Evolutionary conservation across 2,888 invertebrate species (phyloP).

Genomic region (Drosophila tanythrix): DNA sequence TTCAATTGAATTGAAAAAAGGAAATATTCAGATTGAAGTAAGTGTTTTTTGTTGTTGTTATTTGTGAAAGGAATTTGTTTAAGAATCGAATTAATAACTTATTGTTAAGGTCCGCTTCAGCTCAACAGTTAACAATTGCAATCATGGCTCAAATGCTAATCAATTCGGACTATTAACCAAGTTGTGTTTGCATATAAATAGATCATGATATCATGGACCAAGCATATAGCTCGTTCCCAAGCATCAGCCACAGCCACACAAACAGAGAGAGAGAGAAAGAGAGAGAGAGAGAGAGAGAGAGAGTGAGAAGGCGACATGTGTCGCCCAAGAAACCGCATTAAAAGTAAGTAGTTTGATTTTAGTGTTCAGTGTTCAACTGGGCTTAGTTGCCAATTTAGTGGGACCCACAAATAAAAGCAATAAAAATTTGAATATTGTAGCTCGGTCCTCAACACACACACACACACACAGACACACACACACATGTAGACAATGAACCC

Average conservation of each 20-base stretch:
- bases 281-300: not conserved
- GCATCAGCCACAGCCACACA: constrained; percentile 5
- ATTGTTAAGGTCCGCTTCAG: not conserved
- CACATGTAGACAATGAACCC: constrained; percentile 4
- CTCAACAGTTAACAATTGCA: constrained; percentile 39
- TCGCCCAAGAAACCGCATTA: constrained; percentile 30
- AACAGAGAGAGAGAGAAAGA: not conserved
- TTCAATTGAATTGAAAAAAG: not conserved
- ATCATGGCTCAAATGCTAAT: constrained; percentile 49
- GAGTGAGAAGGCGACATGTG: constrained; percentile 18
- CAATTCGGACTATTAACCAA: constrained; percentile 42
- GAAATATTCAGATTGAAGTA: not conserved
- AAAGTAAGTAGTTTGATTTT: constrained; percentile 61
- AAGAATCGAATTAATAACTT: not conserved
- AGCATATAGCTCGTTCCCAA: constrained; percentile 64
- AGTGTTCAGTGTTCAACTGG: constrained; percentile 54
- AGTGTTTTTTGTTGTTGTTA: not conserved
- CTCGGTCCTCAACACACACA: constrained; percentile 9
- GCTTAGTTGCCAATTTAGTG: constrained; percentile 75
- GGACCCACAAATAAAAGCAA: constrained; percentile 66
- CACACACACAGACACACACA: not conserved
- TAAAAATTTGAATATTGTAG: constrained; percentile 70
- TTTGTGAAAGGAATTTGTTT: not conserved
- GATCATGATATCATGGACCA: constrained; percentile 68
- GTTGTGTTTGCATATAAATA: constrained; percentile 54